Evolutionary conservation across 2,888 invertebrate genomes (phyloP), one percentile per base, ranked within the genome.

Genomic region (Habroteleia sp.): DNA sequence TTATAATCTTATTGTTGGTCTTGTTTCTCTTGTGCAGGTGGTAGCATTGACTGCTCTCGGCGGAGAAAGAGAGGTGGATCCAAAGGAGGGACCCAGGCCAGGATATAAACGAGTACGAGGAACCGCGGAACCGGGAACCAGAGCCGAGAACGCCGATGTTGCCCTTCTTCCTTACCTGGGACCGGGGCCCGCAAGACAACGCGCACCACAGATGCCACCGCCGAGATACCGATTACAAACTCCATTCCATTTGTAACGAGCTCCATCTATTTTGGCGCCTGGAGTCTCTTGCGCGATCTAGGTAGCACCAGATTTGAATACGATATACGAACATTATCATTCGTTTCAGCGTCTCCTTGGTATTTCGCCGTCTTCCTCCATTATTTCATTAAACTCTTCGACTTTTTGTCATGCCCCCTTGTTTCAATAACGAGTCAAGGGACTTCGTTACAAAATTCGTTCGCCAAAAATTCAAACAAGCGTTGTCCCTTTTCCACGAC

Each of bases 241-340:
- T 87, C 87, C 86, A 87, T 87, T 88, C 84, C 88, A 87, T 87
- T 88, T 87, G 86, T 87, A 87, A 88, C 86, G 86, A 87, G 87
- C 81, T 85, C 85, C 87, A 87, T 88, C 86, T 87, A 87, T 88
- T 88, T 88, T 83, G 85, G 86, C 87, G 85, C 83, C 83, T 83
- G 77, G 76, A 77, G 75, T 76, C 78, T 74, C 78, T 79, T 79
- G 80, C 79, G 78, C 77, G 77, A 77, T 77, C 81, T 84, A 84
- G 81, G 83, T 85, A 85, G 84, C 83, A 77, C 79, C 79, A 81
- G 84, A 85, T 84, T 84, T 83, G 80, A 81, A 85, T 84, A 77
- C 85, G 87, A 86, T 86, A 85, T 80, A 77, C 81, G 63, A 72
- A 79, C 80, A 84, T 86, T 85, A 84, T 85, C 84, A 83, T 85